A percentile compares a stretch with the other conserved stretches of the same genome.
Conservation (phyloP, 2,113 vertebrate genomes). For the Manacus vitellinus region DNA sequence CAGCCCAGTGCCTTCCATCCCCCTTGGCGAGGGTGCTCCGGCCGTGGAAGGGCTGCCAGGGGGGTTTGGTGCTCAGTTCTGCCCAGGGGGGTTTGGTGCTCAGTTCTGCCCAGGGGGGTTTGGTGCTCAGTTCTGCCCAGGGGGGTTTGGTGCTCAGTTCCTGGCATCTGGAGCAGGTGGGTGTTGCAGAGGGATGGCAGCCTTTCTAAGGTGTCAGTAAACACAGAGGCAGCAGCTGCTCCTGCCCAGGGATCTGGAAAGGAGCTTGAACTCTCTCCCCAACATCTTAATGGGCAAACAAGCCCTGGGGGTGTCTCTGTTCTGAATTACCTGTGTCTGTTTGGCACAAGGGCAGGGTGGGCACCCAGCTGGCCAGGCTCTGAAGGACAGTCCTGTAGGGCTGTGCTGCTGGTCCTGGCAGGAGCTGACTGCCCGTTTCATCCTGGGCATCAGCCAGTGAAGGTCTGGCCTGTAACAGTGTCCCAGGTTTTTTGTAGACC, state of each 20-base stretch:
- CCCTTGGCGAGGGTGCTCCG: not conserved
- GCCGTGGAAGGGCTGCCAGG: not conserved
- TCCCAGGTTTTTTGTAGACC: not conserved
- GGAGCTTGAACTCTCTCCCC: not conserved
- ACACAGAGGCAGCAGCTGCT: accelerated
- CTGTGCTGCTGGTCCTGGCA: not conserved
- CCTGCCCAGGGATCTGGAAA: not conserved
- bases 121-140: accelerated
- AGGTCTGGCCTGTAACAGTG: not conserved
- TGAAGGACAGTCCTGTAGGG: not conserved
- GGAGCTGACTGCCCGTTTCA: not conserved
- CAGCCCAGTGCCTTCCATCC: not conserved
- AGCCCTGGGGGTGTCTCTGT: not conserved
- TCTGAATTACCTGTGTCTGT: not conserved
- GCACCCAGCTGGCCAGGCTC: not conserved
- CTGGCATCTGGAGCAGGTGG: accelerated
- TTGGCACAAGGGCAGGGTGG: not conserved
- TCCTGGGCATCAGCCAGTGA: not conserved
- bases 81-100: not conserved
- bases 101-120: accelerated
- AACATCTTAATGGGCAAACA: not conserved
- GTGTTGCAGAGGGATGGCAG: not conserved
- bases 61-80: not conserved
- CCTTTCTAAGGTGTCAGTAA: accelerated
- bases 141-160: not conserved